Evolutionary conservation across 2,888 invertebrate genomes (phyloP).

Genomic region (Frankliniella fusca): DNA sequence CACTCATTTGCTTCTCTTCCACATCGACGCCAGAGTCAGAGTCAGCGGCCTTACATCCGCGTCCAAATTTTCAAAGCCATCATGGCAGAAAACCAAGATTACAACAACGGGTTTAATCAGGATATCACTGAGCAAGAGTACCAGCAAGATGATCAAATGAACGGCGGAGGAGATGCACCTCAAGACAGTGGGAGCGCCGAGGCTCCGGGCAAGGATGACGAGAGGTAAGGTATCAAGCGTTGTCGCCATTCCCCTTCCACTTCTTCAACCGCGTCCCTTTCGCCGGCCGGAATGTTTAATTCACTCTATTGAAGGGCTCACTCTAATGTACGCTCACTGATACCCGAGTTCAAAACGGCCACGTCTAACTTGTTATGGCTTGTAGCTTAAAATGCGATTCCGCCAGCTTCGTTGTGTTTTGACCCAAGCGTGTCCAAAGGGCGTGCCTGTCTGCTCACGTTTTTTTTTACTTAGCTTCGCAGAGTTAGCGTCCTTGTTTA

Average conservation of each 20-base stretch:
- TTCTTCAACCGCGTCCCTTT: constrained; percentile 2
- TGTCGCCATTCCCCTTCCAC: constrained; percentile 13
- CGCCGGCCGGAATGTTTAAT: background rate
- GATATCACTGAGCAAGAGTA: constrained; percentile 53
- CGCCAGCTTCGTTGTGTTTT: background rate
- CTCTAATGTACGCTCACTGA: background rate
- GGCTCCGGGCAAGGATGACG: constrained; percentile 74
- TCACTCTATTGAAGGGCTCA: constrained; percentile 9
- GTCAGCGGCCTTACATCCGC: background rate
- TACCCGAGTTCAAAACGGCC: background rate
- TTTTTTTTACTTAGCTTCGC: background rate
- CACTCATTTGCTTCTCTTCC: background rate
- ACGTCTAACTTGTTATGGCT: background rate
- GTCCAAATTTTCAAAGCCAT: background rate
- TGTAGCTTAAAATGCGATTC: background rate
- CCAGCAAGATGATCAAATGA: constrained; percentile 55
- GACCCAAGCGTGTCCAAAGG: constrained; percentile 9
- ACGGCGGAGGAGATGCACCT: constrained; percentile 60
- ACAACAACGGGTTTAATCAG: constrained; percentile 20
- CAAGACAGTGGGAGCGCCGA: constrained; percentile 68
- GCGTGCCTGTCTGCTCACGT: background rate
- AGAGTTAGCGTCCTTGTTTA: background rate
- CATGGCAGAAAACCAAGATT: constrained; percentile 13
- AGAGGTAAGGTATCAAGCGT: constrained; percentile 42
- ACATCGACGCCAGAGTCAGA: background rate